Evolutionary conservation across 2,113 vertebrate genomes (phyloP).

Genomic region (Papio anubis): DNA sequence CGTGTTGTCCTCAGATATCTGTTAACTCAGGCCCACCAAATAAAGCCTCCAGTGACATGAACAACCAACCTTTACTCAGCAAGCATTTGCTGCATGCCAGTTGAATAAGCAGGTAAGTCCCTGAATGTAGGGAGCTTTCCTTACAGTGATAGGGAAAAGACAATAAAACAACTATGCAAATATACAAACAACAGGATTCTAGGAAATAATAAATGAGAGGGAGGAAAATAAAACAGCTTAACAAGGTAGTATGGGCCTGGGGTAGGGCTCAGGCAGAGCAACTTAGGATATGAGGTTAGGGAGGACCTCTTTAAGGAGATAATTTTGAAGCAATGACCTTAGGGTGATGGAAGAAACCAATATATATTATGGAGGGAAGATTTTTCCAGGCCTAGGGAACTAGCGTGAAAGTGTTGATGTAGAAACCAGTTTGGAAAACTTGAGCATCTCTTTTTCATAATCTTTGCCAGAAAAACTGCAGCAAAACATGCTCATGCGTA

Average conservation of each 20-base stretch:
- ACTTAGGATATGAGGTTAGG: not conserved
- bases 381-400: not conserved
- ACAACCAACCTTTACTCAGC: not conserved
- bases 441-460: not conserved
- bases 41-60: fast-evolving
- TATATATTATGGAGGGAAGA: fast-evolving
- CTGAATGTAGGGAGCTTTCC: not conserved
- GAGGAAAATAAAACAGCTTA: not conserved
- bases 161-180: not conserved
- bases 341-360: not conserved
- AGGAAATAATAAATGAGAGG: not conserved
- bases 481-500: not conserved
- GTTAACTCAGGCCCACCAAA: too few species aligned
- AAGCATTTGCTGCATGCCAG: fast-evolving
- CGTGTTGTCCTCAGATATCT: fast-evolving
- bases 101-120: not conserved
- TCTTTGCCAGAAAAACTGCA: not conserved
- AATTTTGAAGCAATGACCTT: not conserved
- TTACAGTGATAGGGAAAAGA: not conserved
- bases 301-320: not conserved
- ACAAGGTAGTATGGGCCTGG: fast-evolving
- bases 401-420: too few species aligned
- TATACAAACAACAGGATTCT: not conserved
- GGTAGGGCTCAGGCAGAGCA: fast-evolving
- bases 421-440: not conserved